Base-by-base conservation (phyloP, 1,140 invertebrate genomes). In the Bombus haemorrhoidalis region DNA sequence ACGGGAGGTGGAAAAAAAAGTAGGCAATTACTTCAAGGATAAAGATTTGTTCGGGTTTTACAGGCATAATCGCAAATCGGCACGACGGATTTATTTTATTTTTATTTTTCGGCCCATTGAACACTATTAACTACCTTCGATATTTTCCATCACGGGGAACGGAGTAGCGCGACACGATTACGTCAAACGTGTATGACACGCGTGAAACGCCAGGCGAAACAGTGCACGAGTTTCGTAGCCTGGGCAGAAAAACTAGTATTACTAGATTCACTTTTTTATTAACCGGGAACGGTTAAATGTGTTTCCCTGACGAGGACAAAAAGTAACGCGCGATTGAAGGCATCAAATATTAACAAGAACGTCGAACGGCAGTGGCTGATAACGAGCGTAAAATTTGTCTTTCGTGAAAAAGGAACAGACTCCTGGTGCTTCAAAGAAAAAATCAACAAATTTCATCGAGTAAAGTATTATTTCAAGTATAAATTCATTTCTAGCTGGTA, bases 111-210 rank as follows among this genome's bases (percentile, higher is more conserved):
- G 85, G 66, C 86, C 81, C 85, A 66, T 89, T 89, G 81, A 72
- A 72, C 87, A 71, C 79, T 88, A 81, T 88, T 90, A 90, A 90
- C 90, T 86, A 66, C 89, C 9, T 73, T 68, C 32, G 6, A 34
- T 64, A 69, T 74, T 81, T 81, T 85, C 74, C 68, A 68, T 41
- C 41, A 10, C 10, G 73, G 80, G 32, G 9, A 59, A 37, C 25
- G n/a, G 64, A 18, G 8, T 15, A 64, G 39, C 76, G 71, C 77
- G 57, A n/a, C 79, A 69, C 25, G 73, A 71, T 90, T 90, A 68
- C 86, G 83, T 80, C 88, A 81, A 28, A 43, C 66, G 80, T 47
- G 72, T 86, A 77, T 71, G 89, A 90, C 85, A 90, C 85, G 88
- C 73, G 85, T 47, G 82, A 87, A 89, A 86, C 43, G 32, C 41